Percentiles rank a stretch among this genome's conserved stretches.
phyloP scores from a whole-genome alignment of 2,888 invertebrate genomes.

The Eupithecia abbreviata region DNA sequence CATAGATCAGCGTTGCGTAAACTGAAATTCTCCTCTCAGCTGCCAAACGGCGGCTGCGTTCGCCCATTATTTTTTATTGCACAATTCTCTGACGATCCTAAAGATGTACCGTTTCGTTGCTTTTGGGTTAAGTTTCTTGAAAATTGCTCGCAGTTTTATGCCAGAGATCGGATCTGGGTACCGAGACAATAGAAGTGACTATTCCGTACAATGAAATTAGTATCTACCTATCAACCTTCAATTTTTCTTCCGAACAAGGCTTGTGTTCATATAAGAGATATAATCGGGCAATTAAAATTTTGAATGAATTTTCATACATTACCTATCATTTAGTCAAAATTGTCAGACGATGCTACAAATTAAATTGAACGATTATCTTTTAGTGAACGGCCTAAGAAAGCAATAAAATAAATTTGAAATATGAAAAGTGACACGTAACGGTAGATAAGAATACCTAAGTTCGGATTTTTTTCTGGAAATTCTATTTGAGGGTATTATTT shows the following conservation, averaged over 20 bases:
- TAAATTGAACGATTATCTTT: too few species aligned
- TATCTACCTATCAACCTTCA: not conserved
- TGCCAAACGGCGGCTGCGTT: constrained; percentile 44
- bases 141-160: not conserved
- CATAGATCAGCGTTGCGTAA: constrained; percentile 35
- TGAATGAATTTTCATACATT: too few species aligned
- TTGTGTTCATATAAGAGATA: too few species aligned
- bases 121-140: constrained; percentile 27
- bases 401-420: too few species aligned
- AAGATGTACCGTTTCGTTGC: constrained; percentile 25
- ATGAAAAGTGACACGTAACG: too few species aligned
- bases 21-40: constrained; percentile 28
- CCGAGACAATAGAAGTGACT: not conserved
- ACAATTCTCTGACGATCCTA: constrained; percentile 45
- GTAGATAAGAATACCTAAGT: not conserved
- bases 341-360: too few species aligned
- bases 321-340: too few species aligned
- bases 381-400: too few species aligned
- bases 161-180: constrained; percentile 8
- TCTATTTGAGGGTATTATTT: not conserved
- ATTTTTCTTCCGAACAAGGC: not conserved
- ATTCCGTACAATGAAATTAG: not conserved
- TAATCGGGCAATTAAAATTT: too few species aligned
- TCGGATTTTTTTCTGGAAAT: not conserved
- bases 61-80: constrained; percentile 47